Conservation (phyloP, 1,140 invertebrate genomes). For the Mycetomoellerius zeteki region DNA sequence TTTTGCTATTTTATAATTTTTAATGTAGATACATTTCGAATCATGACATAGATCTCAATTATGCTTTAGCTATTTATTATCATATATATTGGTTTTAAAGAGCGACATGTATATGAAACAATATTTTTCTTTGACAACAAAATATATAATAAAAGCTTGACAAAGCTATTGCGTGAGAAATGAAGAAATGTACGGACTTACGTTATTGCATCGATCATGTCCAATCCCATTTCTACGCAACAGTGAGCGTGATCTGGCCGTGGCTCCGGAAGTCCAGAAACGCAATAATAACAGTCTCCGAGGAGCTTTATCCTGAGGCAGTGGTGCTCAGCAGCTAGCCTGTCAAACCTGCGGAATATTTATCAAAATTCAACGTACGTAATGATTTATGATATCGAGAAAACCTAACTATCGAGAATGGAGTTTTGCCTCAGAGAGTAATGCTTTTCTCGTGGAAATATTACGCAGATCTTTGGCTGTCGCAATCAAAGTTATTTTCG, state of each 20-base stretch:
- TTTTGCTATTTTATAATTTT: slow-evolving; percentile 10
- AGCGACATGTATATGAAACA: neutral
- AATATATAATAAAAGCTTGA: neutral
- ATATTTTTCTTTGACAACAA: neutral
- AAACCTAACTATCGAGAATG: neutral
- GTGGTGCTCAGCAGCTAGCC: slow-evolving; percentile 95
- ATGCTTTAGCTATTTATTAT: neutral
- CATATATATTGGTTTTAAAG: slow-evolving; percentile 2
- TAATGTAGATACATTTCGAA: neutral
- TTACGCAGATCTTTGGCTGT: neutral
- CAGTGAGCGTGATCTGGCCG: slow-evolving; percentile 96
- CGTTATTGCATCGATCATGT: slow-evolving; percentile 99
- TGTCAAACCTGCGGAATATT: slow-evolving; percentile 92
- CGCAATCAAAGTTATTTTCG: neutral
- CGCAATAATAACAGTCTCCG: slow-evolving; percentile 98
- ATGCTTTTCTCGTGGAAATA: neutral
- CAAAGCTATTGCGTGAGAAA: neutral
- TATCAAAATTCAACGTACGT: neutral
- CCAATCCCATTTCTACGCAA: slow-evolving; percentile 98
- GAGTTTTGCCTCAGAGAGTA: neutral
- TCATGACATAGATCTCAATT: neutral
- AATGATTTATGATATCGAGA: neutral
- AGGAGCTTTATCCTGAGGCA: slow-evolving; percentile 97
- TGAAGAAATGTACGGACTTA: slow-evolving; percentile 87
- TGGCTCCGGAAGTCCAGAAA: slow-evolving; percentile 95